phyloP scores from a whole-genome alignment of 2,797 vertebrate species.

The Liasis olivaceus region DNA sequence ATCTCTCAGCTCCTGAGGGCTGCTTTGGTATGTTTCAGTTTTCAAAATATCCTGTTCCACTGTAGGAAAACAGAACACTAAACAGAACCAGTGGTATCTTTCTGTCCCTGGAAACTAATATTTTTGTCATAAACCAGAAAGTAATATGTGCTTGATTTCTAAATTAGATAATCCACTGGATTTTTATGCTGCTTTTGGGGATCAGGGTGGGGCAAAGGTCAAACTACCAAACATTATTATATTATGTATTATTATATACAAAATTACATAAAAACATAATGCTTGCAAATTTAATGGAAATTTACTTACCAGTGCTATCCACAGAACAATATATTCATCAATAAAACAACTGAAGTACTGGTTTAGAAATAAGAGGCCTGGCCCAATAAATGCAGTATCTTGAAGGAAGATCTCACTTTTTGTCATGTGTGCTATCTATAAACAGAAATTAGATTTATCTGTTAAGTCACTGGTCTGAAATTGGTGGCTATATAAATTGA shows the following conservation, averaged over 20 bases:
- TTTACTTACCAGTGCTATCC: slow-evolving; percentile 88
- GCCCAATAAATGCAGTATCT: slow-evolving; percentile 92
- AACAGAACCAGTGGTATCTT: too few relatives aligned
- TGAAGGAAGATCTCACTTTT: slow-evolving; percentile 93
- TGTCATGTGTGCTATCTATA: slow-evolving; percentile 95
- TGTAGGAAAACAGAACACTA: too few relatives aligned
- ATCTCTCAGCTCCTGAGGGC: background rate
- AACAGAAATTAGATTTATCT: slow-evolving; percentile 23
- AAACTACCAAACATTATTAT: background rate
- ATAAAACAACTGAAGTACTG: slow-evolving; percentile 97
- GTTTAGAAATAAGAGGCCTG: slow-evolving; percentile 94
- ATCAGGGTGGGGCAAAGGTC: background rate
- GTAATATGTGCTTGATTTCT: background rate
- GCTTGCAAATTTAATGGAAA: background rate
- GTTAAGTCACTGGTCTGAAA: too few relatives aligned
- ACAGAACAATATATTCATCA: slow-evolving; percentile 91
- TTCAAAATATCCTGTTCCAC: background rate
- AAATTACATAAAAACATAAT: background rate
- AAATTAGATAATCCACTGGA: background rate
- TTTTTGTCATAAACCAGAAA: too few relatives aligned
- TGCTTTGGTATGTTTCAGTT: background rate
- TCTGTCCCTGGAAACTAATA: too few relatives aligned
- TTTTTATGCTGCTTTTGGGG: too few relatives aligned
- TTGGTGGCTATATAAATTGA: too few relatives aligned
- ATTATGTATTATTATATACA: background rate